These are phyloP conservation scores for Paradisaea rubra DNA, from an alignment of 2,113 vertebrate genomes.

Conservation along the genomic window DNA sequence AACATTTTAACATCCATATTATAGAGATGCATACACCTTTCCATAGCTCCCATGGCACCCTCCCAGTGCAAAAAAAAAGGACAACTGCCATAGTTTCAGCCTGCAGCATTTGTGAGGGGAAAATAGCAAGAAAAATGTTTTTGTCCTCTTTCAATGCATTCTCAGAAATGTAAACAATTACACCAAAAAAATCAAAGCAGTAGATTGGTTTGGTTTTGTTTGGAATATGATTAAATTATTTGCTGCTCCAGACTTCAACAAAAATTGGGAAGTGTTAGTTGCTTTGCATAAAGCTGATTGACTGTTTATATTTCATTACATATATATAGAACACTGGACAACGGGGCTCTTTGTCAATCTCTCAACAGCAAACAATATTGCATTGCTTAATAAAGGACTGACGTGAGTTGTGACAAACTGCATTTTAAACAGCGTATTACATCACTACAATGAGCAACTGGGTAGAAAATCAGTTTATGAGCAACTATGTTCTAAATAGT, in stretches of 20 bases:
- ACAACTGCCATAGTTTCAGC: neutral
- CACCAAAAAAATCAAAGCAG: neutral
- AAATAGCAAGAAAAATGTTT: neutral
- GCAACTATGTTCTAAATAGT: slow-evolving; percentile 56
- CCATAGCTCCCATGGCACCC: neutral
- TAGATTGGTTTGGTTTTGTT: neutral
- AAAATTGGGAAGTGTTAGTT: neutral
- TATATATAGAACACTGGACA: neutral
- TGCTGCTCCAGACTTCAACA: neutral
- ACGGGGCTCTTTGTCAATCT: neutral
- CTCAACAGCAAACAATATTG: slow-evolving; percentile 7
- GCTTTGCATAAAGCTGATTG: neutral
- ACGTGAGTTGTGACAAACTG: slow-evolving; percentile 13
- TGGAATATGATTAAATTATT: neutral
- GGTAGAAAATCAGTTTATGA: slow-evolving; percentile 56
- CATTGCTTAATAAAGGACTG: slow-evolving; percentile 12
- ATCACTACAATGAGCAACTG: slow-evolving; percentile 53
- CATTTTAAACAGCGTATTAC: slow-evolving; percentile 33
- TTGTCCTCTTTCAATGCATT: neutral
- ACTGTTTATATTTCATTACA: neutral
- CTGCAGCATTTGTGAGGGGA: neutral
- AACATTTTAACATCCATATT: neutral
- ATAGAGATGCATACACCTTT: neutral
- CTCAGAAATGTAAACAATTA: slow-evolving; percentile 19
- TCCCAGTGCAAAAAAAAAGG: neutral